These are phyloP conservation scores for Sardinella longiceps DNA, from an alignment of 2,797 vertebrate genomes.

Conservation along the genomic window DNA sequence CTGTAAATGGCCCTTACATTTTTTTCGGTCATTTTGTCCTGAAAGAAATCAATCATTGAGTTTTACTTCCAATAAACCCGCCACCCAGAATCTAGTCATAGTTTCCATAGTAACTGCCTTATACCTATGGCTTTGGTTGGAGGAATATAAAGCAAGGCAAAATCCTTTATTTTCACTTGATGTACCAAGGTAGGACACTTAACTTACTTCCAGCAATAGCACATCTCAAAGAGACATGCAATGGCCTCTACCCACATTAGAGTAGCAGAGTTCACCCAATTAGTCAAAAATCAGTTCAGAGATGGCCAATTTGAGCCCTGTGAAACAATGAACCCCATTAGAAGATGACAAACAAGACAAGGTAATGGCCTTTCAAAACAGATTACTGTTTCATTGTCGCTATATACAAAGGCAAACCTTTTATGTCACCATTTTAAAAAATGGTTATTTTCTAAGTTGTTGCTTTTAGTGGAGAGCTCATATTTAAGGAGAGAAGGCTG, in stretches of 20 bases:
- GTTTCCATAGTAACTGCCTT: conserved; percentile 12
- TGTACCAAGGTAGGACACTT: not conserved
- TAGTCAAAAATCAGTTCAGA: not conserved
- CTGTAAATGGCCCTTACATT: not conserved
- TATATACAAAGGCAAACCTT: not conserved
- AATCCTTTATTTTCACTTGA: not conserved
- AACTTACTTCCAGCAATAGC: not conserved
- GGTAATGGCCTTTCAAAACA: conserved; percentile 3
- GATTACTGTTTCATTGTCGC: not conserved
- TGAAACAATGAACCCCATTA: not conserved
- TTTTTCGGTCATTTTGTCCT: too few species aligned
- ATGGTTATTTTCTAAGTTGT: not conserved
- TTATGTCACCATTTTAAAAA: not conserved
- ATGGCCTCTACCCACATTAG: not conserved
- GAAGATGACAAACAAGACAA: not conserved
- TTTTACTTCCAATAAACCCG: not conserved
- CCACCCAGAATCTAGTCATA: not conserved
- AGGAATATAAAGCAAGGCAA: not conserved
- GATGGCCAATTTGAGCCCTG: not conserved
- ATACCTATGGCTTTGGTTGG: not conserved
- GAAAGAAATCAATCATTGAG: not conserved
- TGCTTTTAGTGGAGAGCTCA: not conserved
- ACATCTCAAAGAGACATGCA: not conserved
- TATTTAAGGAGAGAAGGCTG: not conserved
- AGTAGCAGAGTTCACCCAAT: not conserved